These are phyloP conservation scores for Mongoloraphidia duomilia DNA, from an alignment of 2,888 invertebrate genomes.

Conservation along the genomic window DNA sequence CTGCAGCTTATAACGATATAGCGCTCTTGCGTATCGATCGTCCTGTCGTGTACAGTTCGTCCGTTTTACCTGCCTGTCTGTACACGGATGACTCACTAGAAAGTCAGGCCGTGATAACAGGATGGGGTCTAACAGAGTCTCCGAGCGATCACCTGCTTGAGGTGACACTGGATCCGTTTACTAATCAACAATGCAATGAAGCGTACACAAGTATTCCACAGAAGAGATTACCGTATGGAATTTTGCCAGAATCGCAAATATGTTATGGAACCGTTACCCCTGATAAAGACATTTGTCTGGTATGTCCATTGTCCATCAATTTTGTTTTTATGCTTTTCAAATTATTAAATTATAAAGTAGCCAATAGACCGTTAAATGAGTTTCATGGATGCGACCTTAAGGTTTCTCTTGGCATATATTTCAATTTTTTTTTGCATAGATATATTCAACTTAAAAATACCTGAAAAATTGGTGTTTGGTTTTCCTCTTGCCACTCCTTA, in stretches of 20 bases:
- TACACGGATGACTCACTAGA: slow-evolving; percentile 14
- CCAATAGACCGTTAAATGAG: too few relatives aligned
- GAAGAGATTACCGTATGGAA: slow-evolving; percentile 24
- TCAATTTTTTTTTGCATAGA: too few relatives aligned
- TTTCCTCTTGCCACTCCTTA: too few relatives aligned
- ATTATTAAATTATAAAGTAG: too few relatives aligned
- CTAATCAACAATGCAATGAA: slow-evolving; percentile 21
- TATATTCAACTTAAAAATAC: too few relatives aligned
- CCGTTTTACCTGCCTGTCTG: slow-evolving; percentile 34
- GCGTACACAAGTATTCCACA: slow-evolving; percentile 18
- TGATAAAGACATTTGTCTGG: slow-evolving; percentile 35
- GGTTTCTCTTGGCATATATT: too few relatives aligned
- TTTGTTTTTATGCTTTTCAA: too few relatives aligned
- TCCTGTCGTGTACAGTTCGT: slow-evolving; percentile 25
- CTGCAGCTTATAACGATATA: slow-evolving; percentile 35
- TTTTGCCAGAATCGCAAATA: slow-evolving; percentile 27
- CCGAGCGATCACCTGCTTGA: slow-evolving; percentile 27
- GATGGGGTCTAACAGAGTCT: slow-evolving; percentile 29
- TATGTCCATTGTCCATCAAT: too few relatives aligned
- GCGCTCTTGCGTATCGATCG: slow-evolving; percentile 31
- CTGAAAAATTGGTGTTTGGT: too few relatives aligned
- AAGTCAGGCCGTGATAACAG: slow-evolving; percentile 26
- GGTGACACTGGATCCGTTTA: slow-evolving; percentile 27
- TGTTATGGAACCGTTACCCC: slow-evolving; percentile 30
- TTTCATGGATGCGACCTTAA: too few relatives aligned